Percentiles rank a stretch among this genome's conserved stretches.
phyloP scores from a whole-genome alignment of 2,888 invertebrate species.

The Protophormia terraenovae region DNA sequence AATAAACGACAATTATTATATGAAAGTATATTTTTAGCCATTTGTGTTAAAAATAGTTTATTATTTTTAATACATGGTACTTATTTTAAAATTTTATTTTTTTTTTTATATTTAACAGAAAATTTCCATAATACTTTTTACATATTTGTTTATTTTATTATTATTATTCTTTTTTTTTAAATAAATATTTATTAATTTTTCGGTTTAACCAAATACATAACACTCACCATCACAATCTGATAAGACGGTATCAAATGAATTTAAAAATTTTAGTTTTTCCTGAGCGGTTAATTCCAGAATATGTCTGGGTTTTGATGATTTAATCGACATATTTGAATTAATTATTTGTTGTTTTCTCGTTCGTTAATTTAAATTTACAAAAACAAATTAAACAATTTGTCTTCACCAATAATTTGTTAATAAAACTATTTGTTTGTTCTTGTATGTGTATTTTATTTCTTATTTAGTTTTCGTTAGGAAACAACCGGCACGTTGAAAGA shows the following conservation, averaged over 20 bases:
- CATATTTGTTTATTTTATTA: not conserved
- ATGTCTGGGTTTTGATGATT: conserved; percentile 40
- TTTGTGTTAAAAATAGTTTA: not conserved
- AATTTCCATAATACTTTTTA: not conserved
- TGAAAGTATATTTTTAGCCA: not conserved
- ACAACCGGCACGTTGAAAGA: conserved; percentile 24
- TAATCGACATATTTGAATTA: conserved; percentile 2
- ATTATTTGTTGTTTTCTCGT: not conserved
- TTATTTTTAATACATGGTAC: not conserved
- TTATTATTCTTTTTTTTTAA: not conserved
- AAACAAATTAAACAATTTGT: too few relatives aligned
- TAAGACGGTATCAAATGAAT: conserved; percentile 82
- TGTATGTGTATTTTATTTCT: not conserved
- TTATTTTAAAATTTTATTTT: not conserved
- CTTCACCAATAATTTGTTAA: not conserved
- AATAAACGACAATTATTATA: not conserved
- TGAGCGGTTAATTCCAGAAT: conserved; percentile 60
- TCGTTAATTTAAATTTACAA: conserved; percentile 76
- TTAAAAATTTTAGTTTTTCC: conserved; percentile 77
- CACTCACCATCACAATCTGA: conserved; percentile 84
- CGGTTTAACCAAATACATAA: not conserved
- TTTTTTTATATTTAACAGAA: not conserved
- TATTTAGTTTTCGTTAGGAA: not conserved
- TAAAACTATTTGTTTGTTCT: not conserved
- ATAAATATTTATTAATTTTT: not conserved